Evolutionary conservation across 2,888 invertebrate genomes (phyloP).

Genomic region (Dicycla oo): DNA sequence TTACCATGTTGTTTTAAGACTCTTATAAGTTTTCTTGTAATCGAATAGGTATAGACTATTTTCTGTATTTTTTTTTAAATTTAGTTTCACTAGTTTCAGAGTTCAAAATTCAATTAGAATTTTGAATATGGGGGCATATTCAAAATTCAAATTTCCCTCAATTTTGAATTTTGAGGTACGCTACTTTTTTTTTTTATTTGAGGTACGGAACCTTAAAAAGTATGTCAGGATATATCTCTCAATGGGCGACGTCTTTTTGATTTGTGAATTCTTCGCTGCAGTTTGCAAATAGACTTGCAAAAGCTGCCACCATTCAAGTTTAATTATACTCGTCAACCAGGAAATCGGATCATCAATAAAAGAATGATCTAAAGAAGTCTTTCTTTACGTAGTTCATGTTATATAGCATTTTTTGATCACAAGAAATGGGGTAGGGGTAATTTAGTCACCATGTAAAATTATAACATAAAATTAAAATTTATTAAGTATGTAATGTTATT

Average conservation of each 20-base stretch:
- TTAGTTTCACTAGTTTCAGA: no score
- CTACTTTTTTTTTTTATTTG: no score
- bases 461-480: constrained; percentile 31
- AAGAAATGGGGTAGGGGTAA: not conserved
- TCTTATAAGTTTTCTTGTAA: no score
- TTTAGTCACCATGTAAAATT: constrained; percentile 18
- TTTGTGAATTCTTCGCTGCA: not conserved
- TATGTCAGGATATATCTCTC: not conserved
- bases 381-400: not conserved
- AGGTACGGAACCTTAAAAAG: no score
- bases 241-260: not conserved
- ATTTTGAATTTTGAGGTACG: no score
- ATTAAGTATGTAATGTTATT: constrained; percentile 29
- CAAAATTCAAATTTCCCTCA: no score
- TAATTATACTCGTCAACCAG: not conserved
- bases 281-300: not conserved
- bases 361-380: not conserved
- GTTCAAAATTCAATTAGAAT: no score
- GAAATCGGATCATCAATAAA: not conserved
- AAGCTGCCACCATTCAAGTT: not conserved
- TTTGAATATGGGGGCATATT: no score
- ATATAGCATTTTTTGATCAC: not conserved
- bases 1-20: no score
- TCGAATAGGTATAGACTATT: no score
- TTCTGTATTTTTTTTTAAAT: no score